Evolutionary conservation across 2,797 vertebrate genomes (phyloP).

Genomic region (Siniperca obscura): DNA sequence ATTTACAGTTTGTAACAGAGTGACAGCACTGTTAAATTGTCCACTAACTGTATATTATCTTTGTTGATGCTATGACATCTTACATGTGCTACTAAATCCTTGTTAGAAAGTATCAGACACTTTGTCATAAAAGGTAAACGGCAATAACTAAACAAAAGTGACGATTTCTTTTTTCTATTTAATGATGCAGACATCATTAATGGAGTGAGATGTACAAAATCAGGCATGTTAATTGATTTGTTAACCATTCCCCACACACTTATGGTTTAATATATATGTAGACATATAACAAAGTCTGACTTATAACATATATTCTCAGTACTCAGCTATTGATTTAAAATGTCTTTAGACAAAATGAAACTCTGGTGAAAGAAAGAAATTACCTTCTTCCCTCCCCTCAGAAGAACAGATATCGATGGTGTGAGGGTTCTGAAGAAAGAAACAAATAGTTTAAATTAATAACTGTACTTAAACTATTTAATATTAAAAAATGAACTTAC

Average conservation of each 20-base stretch:
- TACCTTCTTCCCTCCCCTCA: constrained; percentile 65
- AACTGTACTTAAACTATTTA: constrained; percentile 14
- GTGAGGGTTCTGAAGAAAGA: constrained; percentile 54
- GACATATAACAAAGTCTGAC: background rate
- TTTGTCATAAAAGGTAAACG: background rate
- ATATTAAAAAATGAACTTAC: constrained; percentile 24
- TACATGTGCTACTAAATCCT: constrained; percentile 4
- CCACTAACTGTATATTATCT: background rate
- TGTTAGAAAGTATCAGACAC: background rate
- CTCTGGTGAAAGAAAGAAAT: background rate
- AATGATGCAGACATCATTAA: background rate
- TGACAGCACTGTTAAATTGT: background rate
- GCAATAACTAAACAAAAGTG: background rate
- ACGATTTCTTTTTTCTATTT: background rate
- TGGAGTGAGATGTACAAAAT: background rate
- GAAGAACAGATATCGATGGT: constrained; percentile 56
- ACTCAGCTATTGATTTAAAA: constrained; percentile 1
- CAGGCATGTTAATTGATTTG: constrained; percentile 15
- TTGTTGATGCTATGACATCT: background rate
- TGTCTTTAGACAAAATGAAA: background rate
- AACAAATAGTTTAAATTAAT: constrained; percentile 31
- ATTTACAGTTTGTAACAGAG: background rate
- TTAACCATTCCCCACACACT: background rate
- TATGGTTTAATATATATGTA: background rate
- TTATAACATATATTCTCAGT: background rate